Conservation (phyloP, 1,140 invertebrate genomes). For the Calycopis cecrops region DNA sequence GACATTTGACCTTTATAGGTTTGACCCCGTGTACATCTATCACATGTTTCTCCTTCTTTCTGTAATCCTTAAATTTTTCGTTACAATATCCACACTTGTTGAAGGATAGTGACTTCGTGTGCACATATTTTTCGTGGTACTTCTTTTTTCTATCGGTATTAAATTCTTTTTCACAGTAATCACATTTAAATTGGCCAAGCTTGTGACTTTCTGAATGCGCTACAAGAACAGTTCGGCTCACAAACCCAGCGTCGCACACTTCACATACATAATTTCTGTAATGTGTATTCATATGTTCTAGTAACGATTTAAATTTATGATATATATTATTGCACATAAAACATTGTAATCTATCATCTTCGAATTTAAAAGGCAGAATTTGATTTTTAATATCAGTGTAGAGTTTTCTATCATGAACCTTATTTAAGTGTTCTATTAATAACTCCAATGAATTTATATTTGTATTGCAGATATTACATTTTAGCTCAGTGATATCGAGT, state of each 20-base stretch:
- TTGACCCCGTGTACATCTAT: conserved; percentile 38
- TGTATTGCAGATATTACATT: conserved; percentile 33
- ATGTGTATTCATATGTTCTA: conserved; percentile 53
- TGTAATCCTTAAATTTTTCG: conserved; percentile 42
- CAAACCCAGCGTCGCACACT: conserved; percentile 42
- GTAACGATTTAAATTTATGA: conserved; percentile 44
- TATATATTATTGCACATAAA: conserved; percentile 35
- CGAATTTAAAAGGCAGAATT: conserved; percentile 43
- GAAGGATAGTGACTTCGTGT: conserved; percentile 32
- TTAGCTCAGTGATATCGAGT: conserved; percentile 38
- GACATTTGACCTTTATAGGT: conserved; percentile 37
- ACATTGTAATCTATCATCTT: conserved; percentile 28
- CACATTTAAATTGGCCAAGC: conserved; percentile 36
- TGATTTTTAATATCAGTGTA: conserved; percentile 31
- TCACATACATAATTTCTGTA: conserved; percentile 49
- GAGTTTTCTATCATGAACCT: conserved; percentile 26
- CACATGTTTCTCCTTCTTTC: conserved; percentile 42
- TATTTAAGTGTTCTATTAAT: conserved; percentile 30
- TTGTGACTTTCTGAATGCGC: conserved; percentile 41
- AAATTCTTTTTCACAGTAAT: conserved; percentile 41
- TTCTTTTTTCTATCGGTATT: conserved; percentile 39
- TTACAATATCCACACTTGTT: conserved; percentile 47
- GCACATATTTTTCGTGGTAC: conserved; percentile 42
- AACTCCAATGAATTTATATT: conserved; percentile 26
- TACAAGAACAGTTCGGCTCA: conserved; percentile 32